Evolutionary conservation across 2,888 invertebrate genomes (phyloP), one percentile per base, ranked within the genome.

Genomic region (Orgyia antiqua): DNA sequence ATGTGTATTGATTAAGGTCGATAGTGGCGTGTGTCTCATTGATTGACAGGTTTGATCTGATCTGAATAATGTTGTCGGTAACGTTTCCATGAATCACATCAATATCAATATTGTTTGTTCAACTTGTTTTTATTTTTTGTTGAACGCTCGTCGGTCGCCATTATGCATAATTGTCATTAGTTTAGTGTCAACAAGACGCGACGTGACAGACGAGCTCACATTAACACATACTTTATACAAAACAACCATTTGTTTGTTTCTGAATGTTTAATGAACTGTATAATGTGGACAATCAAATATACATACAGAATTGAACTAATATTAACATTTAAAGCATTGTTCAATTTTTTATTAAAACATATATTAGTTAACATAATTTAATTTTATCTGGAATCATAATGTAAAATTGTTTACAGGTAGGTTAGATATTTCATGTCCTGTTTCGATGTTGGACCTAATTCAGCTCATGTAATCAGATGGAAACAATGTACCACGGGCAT

Each of bases 1-100:
- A 33, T 9, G 11, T 7, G 12, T 2, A 18, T 36, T 37, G 27
- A 29, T 42, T 48, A 58, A 33, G 44, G 55, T 53, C 33, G 35
- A 31, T 33, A 51, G 39, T 42, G 3, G 45, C 26, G 34, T 40
- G 39, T 23, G 17, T 28, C 13, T 24, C 23, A 15, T 51, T 67
- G 71, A 72, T 70, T 65, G 70, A 72, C 69, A 66, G 57, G 49
- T 46, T 41, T 63, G 58, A 64, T 63, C 61, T 39, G 45, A 61
- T 62, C 61, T 61, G 63, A 58, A 65, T 69, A 60, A 60, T 54
- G 58, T 45, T 47, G 51, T 36, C 45, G 50, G 53, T 51, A 58
- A 58, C 53, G 64, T 57, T 62, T 61, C 59, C 64, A 69, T 71
- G 71, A 68, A 71, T 72, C 50, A 56, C 52, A 73, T 74, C 65